Evolutionary conservation across 2,113 vertebrate species (phyloP).

Genomic region (Tautogolabrus adspersus): DNA sequence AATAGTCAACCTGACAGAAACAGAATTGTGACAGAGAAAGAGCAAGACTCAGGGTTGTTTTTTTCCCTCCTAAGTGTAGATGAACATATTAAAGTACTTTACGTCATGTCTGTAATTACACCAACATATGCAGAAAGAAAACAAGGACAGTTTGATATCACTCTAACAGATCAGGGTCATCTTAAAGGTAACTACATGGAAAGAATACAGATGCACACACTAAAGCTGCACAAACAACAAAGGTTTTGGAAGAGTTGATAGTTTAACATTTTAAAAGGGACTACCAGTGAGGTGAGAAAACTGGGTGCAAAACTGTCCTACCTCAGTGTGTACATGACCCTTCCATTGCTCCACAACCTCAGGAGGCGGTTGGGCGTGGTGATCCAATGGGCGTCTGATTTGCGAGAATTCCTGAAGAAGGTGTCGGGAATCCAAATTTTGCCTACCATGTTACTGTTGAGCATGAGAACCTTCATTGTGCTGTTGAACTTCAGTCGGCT

Average conservation of each 20-base stretch:
- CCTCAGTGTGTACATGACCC: slow-evolving; percentile 96
- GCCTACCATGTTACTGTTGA: slow-evolving; percentile 99
- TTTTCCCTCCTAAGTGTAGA: slow-evolving; percentile 23
- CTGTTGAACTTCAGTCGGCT: slow-evolving; percentile 97
- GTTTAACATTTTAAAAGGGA: background rate
- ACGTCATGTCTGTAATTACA: slow-evolving; percentile 30
- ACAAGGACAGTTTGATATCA: slow-evolving; percentile 23
- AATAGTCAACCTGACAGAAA: slow-evolving; percentile 94
- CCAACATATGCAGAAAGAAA: slow-evolving; percentile 35
- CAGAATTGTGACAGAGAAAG: slow-evolving; percentile 76
- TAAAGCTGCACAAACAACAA: slow-evolving; percentile 71
- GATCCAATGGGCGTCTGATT: slow-evolving; percentile 98
- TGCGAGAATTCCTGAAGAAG: slow-evolving; percentile 97
- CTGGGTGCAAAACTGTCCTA: slow-evolving; percentile 58
- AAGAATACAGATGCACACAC: slow-evolving; percentile 68
- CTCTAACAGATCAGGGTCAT: slow-evolving; percentile 46
- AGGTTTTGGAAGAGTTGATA: background rate
- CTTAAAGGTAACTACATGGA: slow-evolving; percentile 51
- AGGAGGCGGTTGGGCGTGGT: slow-evolving; percentile 97
- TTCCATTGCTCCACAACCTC: slow-evolving; percentile 94
- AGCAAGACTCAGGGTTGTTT: slow-evolving; percentile 52
- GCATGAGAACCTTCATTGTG: slow-evolving; percentile 95
- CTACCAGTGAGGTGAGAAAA: background rate
- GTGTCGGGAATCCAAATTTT: slow-evolving; percentile 99
- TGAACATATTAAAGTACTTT: slow-evolving; percentile 3